phyloP scores from a whole-genome alignment of 2,888 invertebrate genomes.

The Hymenopus coronatus region DNA sequence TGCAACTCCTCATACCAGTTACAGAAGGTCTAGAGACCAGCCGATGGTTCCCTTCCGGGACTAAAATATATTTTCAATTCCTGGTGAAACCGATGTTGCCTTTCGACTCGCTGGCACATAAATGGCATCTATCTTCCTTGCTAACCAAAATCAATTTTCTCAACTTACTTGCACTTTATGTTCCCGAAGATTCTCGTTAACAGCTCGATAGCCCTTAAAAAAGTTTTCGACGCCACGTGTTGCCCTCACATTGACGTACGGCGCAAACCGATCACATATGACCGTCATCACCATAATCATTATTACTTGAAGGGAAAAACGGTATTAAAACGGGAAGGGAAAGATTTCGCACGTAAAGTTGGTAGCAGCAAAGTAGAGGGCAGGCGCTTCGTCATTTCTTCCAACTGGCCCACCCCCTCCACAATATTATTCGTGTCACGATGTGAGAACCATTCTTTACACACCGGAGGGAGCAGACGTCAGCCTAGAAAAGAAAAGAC shows the following conservation, averaged over 20 bases:
- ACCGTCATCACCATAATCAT: neutral
- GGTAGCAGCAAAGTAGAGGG: neutral
- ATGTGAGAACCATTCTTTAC: conserved; percentile 49
- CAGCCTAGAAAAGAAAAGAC: conserved; percentile 1
- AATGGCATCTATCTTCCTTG: neutral
- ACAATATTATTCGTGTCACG: conserved; percentile 46
- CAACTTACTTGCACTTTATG: neutral
- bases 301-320: neutral
- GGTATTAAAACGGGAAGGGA: neutral
- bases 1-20: neutral
- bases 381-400: neutral
- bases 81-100: neutral
- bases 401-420: neutral
- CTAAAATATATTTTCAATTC: neutral
- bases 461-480: conserved; percentile 45
- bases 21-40: neutral
- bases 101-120: neutral
- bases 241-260: neutral
- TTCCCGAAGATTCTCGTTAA: neutral
- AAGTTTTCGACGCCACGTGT: neutral
- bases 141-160: neutral
- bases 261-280: neutral
- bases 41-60: neutral
- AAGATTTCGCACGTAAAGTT: conserved; percentile 8
- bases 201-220: neutral